These are phyloP conservation scores for Aphrophora alni DNA, from an alignment of 2,888 invertebrate species.

Conservation along the genomic window DNA sequence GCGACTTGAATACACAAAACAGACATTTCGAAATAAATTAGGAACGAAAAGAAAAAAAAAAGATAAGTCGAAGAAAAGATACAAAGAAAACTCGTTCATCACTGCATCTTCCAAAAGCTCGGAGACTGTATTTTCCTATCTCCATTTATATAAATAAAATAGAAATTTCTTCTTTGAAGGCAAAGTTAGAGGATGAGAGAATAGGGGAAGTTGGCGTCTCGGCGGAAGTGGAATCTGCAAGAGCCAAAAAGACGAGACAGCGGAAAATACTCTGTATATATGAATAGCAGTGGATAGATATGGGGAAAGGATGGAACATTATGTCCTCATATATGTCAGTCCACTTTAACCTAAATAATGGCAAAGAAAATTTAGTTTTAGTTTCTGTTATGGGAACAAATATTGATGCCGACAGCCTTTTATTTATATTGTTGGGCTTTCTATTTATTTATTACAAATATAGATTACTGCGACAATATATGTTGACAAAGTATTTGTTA, in stretches of 20 bases:
- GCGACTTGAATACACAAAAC: background rate
- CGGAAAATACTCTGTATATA: constrained; percentile 34
- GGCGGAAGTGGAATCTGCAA: constrained; percentile 35
- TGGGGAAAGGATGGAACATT: background rate
- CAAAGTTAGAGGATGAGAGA: background rate
- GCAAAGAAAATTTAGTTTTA: too few relatives aligned
- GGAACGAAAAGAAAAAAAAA: background rate
- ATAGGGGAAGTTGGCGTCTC: constrained; percentile 15
- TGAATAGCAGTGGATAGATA: background rate
- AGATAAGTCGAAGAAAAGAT: constrained; percentile 36
- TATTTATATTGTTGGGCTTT: too few relatives aligned
- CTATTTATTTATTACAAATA: too few relatives aligned
- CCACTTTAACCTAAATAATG: background rate
- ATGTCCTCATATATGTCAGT: background rate
- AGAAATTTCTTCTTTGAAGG: constrained; percentile 36
- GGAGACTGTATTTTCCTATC: constrained; percentile 42
- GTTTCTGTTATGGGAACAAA: too few relatives aligned
- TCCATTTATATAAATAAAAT: constrained; percentile 43
- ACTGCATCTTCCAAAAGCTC: constrained; percentile 26
- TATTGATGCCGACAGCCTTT: too few relatives aligned
- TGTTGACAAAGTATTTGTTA: too few relatives aligned
- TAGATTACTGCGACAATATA: too few relatives aligned
- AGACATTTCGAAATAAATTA: constrained; percentile 3
- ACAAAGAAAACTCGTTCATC: constrained; percentile 38
- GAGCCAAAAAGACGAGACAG: constrained; percentile 43